phyloP scores from a whole-genome alignment of 1,140 invertebrate genomes.

The Oreohelix idahoensis region DNA sequence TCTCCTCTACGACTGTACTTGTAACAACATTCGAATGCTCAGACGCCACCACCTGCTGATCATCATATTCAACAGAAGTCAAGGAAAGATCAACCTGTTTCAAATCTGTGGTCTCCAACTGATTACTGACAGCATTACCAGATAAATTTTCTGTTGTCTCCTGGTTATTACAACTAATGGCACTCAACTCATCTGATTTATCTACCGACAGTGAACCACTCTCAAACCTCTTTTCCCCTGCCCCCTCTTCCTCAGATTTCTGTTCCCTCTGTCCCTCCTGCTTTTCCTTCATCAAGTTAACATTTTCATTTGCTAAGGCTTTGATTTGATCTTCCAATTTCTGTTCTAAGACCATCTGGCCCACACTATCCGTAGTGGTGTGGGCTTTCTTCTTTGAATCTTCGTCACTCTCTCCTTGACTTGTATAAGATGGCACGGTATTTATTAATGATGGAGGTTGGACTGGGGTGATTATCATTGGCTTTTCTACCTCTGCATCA shows the following conservation, averaged over 20 bases:
- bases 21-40: no score
- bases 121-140: background rate
- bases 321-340: slow-evolving; percentile 7
- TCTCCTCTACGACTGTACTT: no score
- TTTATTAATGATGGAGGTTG: background rate
- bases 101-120: background rate
- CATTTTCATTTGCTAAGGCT: slow-evolving; percentile 12
- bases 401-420: background rate
- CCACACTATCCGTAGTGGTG: background rate
- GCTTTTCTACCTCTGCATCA: background rate
- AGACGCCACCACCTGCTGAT: no score
- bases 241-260: slow-evolving; percentile 7
- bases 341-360: background rate
- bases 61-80: background rate
- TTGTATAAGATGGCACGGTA: background rate
- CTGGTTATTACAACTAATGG: background rate
- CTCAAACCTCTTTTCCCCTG: background rate
- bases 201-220: background rate
- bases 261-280: slow-evolving; percentile 22
- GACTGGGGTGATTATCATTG: background rate
- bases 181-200: background rate
- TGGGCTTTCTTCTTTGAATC: background rate
- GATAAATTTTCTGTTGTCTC: background rate
- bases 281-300: slow-evolving; percentile 3
- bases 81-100: background rate